Percentiles rank a stretch among this genome's conserved stretches.
Evolutionary conservation across 1,140 invertebrate genomes (phyloP).

Genomic region (Trialeurodes vaporariorum): DNA sequence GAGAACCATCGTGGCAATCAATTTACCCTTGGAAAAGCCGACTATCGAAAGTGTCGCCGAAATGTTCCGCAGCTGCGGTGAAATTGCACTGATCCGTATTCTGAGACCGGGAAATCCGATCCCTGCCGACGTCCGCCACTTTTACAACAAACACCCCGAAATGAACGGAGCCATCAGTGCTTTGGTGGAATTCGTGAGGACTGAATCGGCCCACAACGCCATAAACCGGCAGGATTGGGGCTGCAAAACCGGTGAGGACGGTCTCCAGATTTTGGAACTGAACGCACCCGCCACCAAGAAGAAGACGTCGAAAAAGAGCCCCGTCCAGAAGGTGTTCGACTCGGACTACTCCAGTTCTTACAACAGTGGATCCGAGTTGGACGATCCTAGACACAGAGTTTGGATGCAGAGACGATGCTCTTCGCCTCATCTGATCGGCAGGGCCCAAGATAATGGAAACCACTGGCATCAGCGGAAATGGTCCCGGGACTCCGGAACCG

Average conservation of each 20-base stretch:
- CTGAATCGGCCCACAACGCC: slow-evolving; percentile 68
- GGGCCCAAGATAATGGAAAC: slow-evolving; percentile 38
- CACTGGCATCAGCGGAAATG: slow-evolving; percentile 44
- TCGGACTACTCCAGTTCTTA: slow-evolving; percentile 43
- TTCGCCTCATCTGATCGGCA: slow-evolving; percentile 39
- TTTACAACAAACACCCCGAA: slow-evolving; percentile 81
- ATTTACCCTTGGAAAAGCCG: slow-evolving; percentile 68
- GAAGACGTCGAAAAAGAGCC: slow-evolving; percentile 34
- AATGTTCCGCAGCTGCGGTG: slow-evolving; percentile 72
- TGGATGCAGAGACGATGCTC: slow-evolving; percentile 40
- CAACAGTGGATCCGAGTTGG: slow-evolving; percentile 52
- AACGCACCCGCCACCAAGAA: slow-evolving; percentile 34
- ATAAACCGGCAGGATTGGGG: slow-evolving; percentile 46
- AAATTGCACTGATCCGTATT: slow-evolving; percentile 75
- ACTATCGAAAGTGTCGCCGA: slow-evolving; percentile 79
- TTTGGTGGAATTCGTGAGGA: slow-evolving; percentile 77
- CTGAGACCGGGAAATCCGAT: slow-evolving; percentile 74
- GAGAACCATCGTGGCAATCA: slow-evolving; percentile 75
- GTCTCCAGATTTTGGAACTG: slow-evolving; percentile 27
- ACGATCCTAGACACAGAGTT: slow-evolving; percentile 41
- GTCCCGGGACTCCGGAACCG: slow-evolving; percentile 43
- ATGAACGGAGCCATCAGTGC: slow-evolving; percentile 71
- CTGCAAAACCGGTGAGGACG: slow-evolving; percentile 10
- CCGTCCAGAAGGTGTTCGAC: slow-evolving; percentile 24
- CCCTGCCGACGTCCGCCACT: slow-evolving; percentile 76